Conservation (phyloP, 1,140 invertebrate genomes). For the Galendromus occidentalis region DNA sequence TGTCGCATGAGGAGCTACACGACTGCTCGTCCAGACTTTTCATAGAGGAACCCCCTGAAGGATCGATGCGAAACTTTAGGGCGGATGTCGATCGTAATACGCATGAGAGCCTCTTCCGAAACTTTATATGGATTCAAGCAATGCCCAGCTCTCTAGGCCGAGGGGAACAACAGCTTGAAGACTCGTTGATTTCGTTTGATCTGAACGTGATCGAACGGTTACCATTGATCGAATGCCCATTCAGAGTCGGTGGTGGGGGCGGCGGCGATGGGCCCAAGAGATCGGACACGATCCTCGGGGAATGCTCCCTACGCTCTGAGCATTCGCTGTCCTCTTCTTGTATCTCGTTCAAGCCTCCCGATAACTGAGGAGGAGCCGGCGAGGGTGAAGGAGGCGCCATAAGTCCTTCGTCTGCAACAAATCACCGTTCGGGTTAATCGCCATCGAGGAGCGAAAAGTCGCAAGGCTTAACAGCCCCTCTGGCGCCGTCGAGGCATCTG, state of each 20-base stretch:
- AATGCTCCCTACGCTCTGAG: background rate
- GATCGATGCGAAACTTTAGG: too few relatives aligned
- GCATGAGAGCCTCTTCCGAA: too few relatives aligned
- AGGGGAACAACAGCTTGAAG: too few relatives aligned
- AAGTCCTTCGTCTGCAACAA: background rate
- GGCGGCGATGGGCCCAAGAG: constrained; percentile 7
- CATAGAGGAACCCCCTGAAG: background rate
- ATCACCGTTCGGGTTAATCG: too few relatives aligned
- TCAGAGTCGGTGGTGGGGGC: background rate
- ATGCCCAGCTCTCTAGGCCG: too few relatives aligned
- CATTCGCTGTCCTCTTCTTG: constrained; percentile 7
- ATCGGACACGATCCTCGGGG: background rate
- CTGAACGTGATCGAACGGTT: background rate
- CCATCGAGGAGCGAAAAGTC: too few relatives aligned
- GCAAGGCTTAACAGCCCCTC: too few relatives aligned
- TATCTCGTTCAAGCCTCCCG: background rate
- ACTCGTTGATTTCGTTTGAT: too few relatives aligned
- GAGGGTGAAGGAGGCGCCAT: background rate
- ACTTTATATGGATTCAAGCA: too few relatives aligned
- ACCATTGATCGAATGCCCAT: constrained; percentile 9
- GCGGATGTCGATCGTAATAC: too few relatives aligned
- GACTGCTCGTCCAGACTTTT: constrained; percentile 5
- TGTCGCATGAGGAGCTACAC: constrained; percentile 5
- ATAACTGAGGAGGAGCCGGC: background rate
- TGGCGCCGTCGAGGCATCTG: too few relatives aligned